Conservation (phyloP, 2,888 invertebrate genomes). For the Morpho deidamia region DNA sequence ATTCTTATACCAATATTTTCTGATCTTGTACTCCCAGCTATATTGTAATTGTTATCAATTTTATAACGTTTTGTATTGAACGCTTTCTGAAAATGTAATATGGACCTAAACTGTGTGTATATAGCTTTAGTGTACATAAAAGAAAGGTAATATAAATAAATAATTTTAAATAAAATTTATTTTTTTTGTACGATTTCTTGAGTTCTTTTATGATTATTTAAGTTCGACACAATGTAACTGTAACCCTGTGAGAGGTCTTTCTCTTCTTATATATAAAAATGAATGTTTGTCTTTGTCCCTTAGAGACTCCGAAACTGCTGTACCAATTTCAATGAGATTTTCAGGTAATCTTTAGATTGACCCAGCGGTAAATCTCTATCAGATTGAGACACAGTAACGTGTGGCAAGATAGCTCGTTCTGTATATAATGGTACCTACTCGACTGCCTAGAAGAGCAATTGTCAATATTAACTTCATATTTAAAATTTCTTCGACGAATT, state of each 20-base stretch:
- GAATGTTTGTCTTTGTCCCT: too few relatives aligned
- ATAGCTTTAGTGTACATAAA: constrained; percentile 69
- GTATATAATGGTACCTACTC: too few relatives aligned
- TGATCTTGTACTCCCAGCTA: constrained; percentile 6
- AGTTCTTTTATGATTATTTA: background rate
- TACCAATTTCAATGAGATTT: background rate
- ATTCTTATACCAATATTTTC: background rate
- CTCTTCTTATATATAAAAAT: too few relatives aligned
- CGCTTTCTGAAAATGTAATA: constrained; percentile 36
- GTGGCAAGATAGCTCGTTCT: too few relatives aligned
- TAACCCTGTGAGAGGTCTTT: background rate
- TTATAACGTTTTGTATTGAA: constrained; percentile 22
- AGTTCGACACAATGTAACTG: background rate
- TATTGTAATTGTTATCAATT: constrained; percentile 7
- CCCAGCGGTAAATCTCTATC: too few relatives aligned
- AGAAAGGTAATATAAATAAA: constrained; percentile 30
- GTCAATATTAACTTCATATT: too few relatives aligned
- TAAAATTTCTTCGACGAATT: too few relatives aligned
- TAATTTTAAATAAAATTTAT: constrained; percentile 20
- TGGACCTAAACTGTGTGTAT: constrained; percentile 70
- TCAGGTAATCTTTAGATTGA: too few relatives aligned
- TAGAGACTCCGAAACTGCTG: background rate
- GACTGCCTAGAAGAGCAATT: too few relatives aligned
- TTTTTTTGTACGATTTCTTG: background rate
- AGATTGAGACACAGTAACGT: too few relatives aligned